phyloP scores from a whole-genome alignment of 2,113 vertebrate genomes.

The Crotalus viridis region DNA sequence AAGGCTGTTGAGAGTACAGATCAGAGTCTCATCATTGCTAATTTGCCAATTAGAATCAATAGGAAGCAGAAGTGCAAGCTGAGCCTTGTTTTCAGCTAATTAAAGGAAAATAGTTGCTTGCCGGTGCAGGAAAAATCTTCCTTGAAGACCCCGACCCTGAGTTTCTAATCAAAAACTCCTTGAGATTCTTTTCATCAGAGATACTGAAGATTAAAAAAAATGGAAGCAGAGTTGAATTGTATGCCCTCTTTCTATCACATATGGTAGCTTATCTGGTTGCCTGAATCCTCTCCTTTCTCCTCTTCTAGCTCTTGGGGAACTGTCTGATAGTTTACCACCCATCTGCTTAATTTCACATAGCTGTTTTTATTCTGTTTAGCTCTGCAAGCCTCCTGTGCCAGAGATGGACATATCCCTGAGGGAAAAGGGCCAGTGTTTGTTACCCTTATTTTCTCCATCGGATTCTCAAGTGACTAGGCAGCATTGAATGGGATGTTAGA shows the following conservation, averaged over 20 bases:
- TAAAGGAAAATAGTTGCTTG: background rate
- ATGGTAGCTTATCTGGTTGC: background rate
- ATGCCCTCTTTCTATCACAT: background rate
- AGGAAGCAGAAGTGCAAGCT: background rate
- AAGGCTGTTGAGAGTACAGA: background rate
- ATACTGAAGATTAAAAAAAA: background rate
- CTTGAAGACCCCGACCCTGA: too few relatives aligned
- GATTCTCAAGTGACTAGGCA: slow-evolving; percentile 10
- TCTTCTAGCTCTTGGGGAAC: slow-evolving; percentile 58
- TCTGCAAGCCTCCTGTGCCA: slow-evolving; percentile 3
- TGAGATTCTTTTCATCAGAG: background rate
- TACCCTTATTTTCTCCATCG: background rate
- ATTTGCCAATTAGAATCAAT: background rate
- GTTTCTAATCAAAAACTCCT: background rate
- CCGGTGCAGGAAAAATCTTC: background rate
- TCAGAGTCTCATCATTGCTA: background rate
- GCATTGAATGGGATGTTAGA: background rate
- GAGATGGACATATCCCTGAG: background rate
- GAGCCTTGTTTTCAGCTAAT: background rate
- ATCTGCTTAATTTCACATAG: slow-evolving; percentile 56
- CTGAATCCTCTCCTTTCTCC: background rate
- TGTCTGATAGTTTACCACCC: slow-evolving; percentile 50
- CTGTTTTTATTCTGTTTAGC: slow-evolving; percentile 26
- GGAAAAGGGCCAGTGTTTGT: background rate
- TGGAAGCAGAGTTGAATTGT: background rate